A percentile compares a stretch with the other conserved stretches of the same genome.
Evolutionary conservation across 2,797 vertebrate species (phyloP).

Genomic region (Sebastiscus tertius): DNA sequence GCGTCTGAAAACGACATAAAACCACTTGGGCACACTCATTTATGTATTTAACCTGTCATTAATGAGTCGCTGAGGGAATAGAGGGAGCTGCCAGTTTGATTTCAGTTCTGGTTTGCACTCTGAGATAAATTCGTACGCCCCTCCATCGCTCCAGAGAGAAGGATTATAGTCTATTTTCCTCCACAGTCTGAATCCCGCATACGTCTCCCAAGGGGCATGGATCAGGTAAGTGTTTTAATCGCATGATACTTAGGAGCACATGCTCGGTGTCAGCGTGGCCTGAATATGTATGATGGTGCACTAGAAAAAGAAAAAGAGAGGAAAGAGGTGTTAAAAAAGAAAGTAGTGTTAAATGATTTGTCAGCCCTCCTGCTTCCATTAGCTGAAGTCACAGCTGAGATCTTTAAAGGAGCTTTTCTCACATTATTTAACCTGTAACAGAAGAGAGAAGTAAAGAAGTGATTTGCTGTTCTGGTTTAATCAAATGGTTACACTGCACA

Average conservation of each 20-base stretch:
- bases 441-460: slow-evolving; percentile 24
- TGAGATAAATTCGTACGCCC: slow-evolving; percentile 67
- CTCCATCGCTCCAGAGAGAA: slow-evolving; percentile 51
- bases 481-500: slow-evolving; percentile 57
- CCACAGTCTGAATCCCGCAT: slow-evolving; percentile 61
- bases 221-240: slow-evolving; percentile 81
- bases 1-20: slow-evolving; percentile 67
- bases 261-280: slow-evolving; percentile 53
- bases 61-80: slow-evolving; percentile 89
- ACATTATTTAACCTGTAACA: slow-evolving; percentile 53
- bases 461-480: slow-evolving; percentile 60
- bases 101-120: slow-evolving; percentile 65
- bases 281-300: slow-evolving; percentile 60
- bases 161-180: slow-evolving; percentile 70
- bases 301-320: slow-evolving; percentile 12
- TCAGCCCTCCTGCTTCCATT: slow-evolving; percentile 46
- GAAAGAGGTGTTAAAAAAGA: slow-evolving; percentile 17
- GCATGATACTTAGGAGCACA: slow-evolving; percentile 58
- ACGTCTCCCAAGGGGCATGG: slow-evolving; percentile 64
- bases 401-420: slow-evolving; percentile 55
- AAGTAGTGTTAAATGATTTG: slow-evolving; percentile 22
- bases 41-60: slow-evolving; percentile 89
- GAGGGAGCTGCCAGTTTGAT: slow-evolving; percentile 72
- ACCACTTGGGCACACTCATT: slow-evolving; percentile 82
- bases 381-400: slow-evolving; percentile 32